Evolutionary conservation across 2,888 invertebrate species (phyloP), one percentile per base, ranked within the genome.

Genomic region (Dynastes maya): DNA sequence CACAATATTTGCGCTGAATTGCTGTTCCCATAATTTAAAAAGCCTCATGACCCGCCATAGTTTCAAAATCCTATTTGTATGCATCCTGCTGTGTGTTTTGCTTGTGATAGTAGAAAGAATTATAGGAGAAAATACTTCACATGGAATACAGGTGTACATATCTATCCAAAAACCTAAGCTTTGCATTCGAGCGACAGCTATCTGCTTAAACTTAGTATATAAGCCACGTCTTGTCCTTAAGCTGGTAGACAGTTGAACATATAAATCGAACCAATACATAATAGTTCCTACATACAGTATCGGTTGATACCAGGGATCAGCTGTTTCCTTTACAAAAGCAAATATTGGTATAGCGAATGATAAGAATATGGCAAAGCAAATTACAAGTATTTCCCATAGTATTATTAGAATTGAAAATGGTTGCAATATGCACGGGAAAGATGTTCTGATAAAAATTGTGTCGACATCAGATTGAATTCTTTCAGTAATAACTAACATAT

Each of bases 401-500:
- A 53, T 63, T 0, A 81, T 29, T 40, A 81, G 16, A 22, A 82
- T 45, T 5, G 81, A 81, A 2, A 68, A 5, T 29, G 81, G 80
- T 37, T 81, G 80, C 9, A 82, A 63, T 8, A 82, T 78, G 27
- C 80, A 82, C 0, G 82, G 82, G n/a, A 80, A 82, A 29, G 76
- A 76, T 13, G 79, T 77, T 63, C 67, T 80, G 9, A 81, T 67
- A 74, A 82, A 81, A 22, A 80, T 79, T 1, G 82, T 79, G 16
- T 82, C 82, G 2, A 78, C 68, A n/a, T 79, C 79, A 8, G 80
- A 68, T 13, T 78, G 80, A 9, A 80, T 71, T 51, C 82, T 74
- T 78, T 82, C 82, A 6, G 78, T 72, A 71, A 82, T 82, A 5
- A 71, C 82, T n/a, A 81, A 53, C 78, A 80, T 71, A 61, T 82